Conservation (phyloP, 2,797 vertebrate genomes). For the Petrocephalus sullivani region DNA sequence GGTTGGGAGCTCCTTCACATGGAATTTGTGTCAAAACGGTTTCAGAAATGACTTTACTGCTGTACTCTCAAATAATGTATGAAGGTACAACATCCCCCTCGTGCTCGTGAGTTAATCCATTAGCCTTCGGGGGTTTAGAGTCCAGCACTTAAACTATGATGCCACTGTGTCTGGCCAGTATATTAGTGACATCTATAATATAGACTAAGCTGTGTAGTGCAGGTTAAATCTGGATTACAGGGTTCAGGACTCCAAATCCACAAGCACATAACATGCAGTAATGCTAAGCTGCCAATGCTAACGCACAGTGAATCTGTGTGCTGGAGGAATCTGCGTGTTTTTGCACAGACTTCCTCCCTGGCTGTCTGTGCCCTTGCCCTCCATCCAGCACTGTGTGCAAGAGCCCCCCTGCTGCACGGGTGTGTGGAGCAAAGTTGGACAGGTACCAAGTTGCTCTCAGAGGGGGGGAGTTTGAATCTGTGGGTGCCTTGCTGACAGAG, state of each 20-base stretch:
- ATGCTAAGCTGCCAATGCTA: neutral
- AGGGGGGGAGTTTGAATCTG: neutral
- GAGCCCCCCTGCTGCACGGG: neutral
- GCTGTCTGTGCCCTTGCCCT: neutral
- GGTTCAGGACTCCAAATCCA: neutral
- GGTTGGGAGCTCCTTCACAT: neutral
- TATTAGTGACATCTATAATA: neutral
- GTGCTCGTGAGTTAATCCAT: neutral
- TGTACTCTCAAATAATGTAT: neutral
- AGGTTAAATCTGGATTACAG: neutral
- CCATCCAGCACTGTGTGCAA: neutral
- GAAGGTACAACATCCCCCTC: neutral
- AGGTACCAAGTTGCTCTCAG: neutral
- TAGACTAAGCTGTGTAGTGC: neutral
- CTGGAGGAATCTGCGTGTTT: neutral
- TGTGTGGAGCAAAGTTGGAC: conserved; percentile 1
- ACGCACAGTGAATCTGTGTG: neutral
- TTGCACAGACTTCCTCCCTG: neutral
- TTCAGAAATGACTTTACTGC: neutral
- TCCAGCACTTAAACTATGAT: neutral
- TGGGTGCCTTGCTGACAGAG: neutral
- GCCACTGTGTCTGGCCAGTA: neutral
- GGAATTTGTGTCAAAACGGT: neutral
- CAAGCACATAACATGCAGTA: neutral
- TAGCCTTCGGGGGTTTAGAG: neutral